Conservation (phyloP, 2,113 vertebrate genomes). For the Terrapene triunguis region DNA sequence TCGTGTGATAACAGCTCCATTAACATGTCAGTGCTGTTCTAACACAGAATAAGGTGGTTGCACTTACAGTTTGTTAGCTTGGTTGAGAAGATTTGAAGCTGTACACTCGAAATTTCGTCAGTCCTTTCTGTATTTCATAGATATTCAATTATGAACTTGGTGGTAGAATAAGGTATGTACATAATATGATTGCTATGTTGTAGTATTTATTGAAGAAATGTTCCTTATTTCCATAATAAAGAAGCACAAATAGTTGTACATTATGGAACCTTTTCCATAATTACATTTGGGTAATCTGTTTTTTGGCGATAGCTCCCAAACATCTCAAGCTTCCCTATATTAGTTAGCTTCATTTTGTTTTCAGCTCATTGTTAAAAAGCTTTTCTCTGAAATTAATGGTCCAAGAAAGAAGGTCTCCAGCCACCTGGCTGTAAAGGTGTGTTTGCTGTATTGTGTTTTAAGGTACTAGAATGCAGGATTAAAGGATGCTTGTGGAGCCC, state of each 20-base stretch:
- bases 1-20: background rate
- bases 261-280: accelerated
- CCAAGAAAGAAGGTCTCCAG: background rate
- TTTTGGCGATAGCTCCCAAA: background rate
- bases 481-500: background rate
- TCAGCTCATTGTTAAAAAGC: background rate
- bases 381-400: background rate
- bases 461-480: background rate
- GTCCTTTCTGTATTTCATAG: background rate
- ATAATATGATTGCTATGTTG: accelerated
- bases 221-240: background rate
- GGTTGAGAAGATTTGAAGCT: background rate
- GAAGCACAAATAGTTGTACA: accelerated
- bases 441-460: background rate
- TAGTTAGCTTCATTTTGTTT: background rate
- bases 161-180: accelerated
- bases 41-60: accelerated
- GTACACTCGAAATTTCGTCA: background rate
- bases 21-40: accelerated
- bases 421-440: background rate
- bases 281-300: accelerated
- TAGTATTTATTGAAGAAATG: accelerated
- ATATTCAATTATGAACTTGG: background rate
- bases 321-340: accelerated
- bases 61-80: accelerated